Base-by-base conservation (phyloP, 2,113 vertebrate species). In the Tragelaphus strepsiceros region DNA sequence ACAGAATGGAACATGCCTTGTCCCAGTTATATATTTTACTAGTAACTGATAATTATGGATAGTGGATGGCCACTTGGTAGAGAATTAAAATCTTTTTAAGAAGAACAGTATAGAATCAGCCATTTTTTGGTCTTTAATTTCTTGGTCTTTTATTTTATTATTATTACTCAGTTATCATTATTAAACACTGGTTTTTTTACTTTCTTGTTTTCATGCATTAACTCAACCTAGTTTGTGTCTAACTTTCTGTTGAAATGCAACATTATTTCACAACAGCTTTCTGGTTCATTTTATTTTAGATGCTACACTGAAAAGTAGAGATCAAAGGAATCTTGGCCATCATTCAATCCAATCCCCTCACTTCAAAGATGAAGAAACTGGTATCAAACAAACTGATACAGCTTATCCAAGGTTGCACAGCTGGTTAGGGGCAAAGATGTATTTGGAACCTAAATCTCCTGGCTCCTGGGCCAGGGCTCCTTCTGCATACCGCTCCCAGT, bases 211-310 rank as follows among this genome's bases (percentile, higher is more conserved):
- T 87, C 82, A 91, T 61, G 51, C 6, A 64, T 64, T 78, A 85
- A 74, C 30, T 71, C 71, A 90, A 32, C 28, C 24, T 81, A 71
- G 28, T 82, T 81, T 77, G 22, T 92, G 22, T 85, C 87, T 96
- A 84, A 35, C 88, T 88, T 88, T 90, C 64, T 85, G 51, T 30
- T 56, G 82, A 71, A 28, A 43, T 39, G 26, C 19, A 81, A 82
- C 21, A 51, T 89, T 80, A 88, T 91, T 97, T 96, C 62, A 49
- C 30, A 96, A 64, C 71, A 94, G 15, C 53, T n/a, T 96, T 95
- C 83, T 49, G 13, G 21, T 83, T 80, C 14, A 12, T 82, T 88
- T 96, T 88, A 71, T 95, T 90, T 89, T 78, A 86, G 84, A 26
- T 95, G 14, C 24, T n/a, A 71, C 12, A 82, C 12, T 53, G 21